Evolutionary conservation across 2,797 vertebrate genomes (phyloP), one percentile per base, ranked within the genome.

Genomic region (Amniataba percoides): DNA sequence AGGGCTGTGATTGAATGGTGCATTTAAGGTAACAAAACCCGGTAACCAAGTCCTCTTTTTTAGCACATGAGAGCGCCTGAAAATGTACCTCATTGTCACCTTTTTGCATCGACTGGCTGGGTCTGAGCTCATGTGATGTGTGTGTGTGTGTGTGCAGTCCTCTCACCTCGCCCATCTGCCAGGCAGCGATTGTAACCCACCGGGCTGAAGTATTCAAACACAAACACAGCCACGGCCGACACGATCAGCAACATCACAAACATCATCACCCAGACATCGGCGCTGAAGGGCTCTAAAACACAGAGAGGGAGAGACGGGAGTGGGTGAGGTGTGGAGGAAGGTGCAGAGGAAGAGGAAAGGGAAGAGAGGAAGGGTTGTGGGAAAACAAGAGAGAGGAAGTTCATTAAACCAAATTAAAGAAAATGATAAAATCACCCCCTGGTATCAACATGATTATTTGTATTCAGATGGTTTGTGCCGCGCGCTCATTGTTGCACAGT

Each of bases 241-340:
- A 99, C 98, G 11, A 99, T 95, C 83, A 99, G 96, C 90, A 99
- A 94, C 98, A 99, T 99, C 90, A 99, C 97, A 90, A 99, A 99
- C 98, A 99, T 99, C 98, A 99, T 99, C 84, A 99, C 98, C 98
- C 98, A 99, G 80, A 99, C 98, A 0, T 99, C 98, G 60, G 98
- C 98, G 72, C 98, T 99, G 95, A 99, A 99, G 62, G 98, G 98
- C 93, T 99, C 98, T 99, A 88, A 57, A 79, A 78, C 31, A 76
- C 23, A 66, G 49, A 84, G 59, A 46, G 15, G 12, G 13, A 5
- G 46, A 2, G 34, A 8, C 15, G 2, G 34, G 8, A 10, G 13
- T 7, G 18, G 21, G 42, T 6, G 42, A 1, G 27, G 0, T 63
- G 16, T 5, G 46, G 43, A 60, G 62, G 7, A 2, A 46, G 62